Evolutionary conservation across 2,113 vertebrate genomes (phyloP).

Genomic region (Myotis yumanensis): DNA sequence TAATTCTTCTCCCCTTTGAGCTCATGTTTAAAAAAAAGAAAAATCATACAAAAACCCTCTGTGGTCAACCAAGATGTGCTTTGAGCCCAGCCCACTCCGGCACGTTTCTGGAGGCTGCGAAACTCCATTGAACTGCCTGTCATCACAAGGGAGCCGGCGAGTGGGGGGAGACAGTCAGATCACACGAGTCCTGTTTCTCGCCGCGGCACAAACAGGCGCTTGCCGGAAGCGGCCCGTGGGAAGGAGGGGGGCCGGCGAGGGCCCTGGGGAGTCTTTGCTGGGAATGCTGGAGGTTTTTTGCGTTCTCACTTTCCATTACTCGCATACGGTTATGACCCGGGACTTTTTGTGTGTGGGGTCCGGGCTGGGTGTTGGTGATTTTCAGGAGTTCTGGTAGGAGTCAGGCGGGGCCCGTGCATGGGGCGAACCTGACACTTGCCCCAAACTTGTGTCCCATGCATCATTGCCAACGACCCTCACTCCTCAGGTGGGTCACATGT

Average conservation of each 20-base stretch:
- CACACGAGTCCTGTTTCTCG: not conserved
- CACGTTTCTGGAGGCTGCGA: constrained; percentile 60
- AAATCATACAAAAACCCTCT: not conserved
- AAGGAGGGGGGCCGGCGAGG: not conserved
- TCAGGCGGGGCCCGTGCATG: not conserved
- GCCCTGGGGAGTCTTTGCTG: not conserved
- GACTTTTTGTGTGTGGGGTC: constrained; percentile 69
- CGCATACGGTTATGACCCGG: constrained; percentile 26
- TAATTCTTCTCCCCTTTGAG: constrained; percentile 43
- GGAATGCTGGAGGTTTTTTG: constrained; percentile 61
- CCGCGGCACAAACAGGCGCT: not conserved
- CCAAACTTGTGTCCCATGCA: not conserved
- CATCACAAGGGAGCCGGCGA: not conserved
- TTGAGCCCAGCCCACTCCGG: constrained; percentile 55
- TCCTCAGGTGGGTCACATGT: not conserved
- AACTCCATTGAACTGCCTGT: not conserved
- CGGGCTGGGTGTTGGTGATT: not conserved
- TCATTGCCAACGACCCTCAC: not conserved
- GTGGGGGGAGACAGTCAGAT: constrained; percentile 17
- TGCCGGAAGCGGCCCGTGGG: constrained; percentile 45
- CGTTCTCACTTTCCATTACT: constrained; percentile 67
- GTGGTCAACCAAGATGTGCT: constrained; percentile 61
- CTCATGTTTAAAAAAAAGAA: not conserved
- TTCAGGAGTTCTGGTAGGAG: constrained; percentile 62
- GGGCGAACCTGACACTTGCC: constrained; percentile 53